phyloP scores from a whole-genome alignment of 2,113 vertebrate genomes.

The Chaetodon auriga region DNA sequence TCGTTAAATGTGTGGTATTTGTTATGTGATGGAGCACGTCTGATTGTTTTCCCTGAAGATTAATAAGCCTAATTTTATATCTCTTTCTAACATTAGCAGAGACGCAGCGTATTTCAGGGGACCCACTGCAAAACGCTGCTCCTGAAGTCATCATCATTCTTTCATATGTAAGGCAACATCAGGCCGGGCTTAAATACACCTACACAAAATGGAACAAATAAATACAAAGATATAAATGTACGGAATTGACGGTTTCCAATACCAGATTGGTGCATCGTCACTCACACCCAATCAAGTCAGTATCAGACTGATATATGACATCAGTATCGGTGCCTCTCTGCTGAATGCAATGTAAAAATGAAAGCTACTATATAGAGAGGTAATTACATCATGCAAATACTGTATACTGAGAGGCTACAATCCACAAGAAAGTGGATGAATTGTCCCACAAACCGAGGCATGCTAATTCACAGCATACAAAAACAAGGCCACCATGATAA shows the following conservation, averaged over 20 bases:
- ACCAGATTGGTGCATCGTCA: too few species aligned
- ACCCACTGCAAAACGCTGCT: background rate
- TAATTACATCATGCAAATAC: slow-evolving; percentile 18
- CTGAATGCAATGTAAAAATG: background rate
- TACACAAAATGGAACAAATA: background rate
- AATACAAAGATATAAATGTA: too few species aligned
- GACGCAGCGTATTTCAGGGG: background rate
- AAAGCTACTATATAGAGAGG: background rate
- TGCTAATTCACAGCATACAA: background rate
- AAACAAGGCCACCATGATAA: slow-evolving; percentile 7
- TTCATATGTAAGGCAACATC: too few species aligned
- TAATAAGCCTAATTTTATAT: background rate
- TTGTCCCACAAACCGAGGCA: background rate
- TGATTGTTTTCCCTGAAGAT: background rate
- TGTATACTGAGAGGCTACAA: background rate
- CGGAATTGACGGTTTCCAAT: too few species aligned
- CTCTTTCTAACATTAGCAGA: background rate
- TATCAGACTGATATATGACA: too few species aligned
- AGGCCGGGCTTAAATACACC: background rate
- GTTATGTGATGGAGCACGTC: background rate
- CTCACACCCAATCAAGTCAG: too few species aligned
- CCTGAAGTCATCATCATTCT: background rate
- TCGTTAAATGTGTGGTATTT: background rate
- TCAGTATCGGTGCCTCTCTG: too few species aligned
- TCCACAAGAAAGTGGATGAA: background rate